Conservation (phyloP, 2,888 invertebrate species). For the Apoda limacodes region DNA sequence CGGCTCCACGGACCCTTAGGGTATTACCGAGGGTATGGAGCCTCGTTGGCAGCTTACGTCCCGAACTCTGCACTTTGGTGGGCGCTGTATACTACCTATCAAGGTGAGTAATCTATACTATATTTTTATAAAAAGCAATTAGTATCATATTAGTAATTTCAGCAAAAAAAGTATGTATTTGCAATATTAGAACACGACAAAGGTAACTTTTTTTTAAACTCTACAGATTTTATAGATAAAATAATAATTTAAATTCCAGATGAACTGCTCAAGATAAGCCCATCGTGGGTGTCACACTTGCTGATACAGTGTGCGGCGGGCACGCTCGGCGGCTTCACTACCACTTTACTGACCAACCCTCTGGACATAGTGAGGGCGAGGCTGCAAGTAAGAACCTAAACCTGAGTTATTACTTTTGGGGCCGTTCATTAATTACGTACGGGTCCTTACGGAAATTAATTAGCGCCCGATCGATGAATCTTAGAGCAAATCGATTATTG, state of each 20-base stretch:
- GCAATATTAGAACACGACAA: no score
- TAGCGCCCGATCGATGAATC: no score
- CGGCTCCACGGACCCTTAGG: constrained; percentile 84
- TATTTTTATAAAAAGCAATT: no score
- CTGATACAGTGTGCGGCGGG: constrained; percentile 92
- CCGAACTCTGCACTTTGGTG: constrained; percentile 99
- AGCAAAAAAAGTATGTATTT: no score
- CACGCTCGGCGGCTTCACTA: constrained; percentile 92
- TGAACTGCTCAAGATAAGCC: constrained; percentile 78
- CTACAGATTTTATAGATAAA: not conserved
- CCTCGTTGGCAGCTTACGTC: constrained; percentile 92
- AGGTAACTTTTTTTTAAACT: constrained; percentile 1
- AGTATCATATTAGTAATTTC: no score
- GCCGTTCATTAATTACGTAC: no score
- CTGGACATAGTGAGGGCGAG: constrained; percentile 93
- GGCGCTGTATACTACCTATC: constrained; percentile 93
- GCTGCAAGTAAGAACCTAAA: no score
- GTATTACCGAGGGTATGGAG: constrained; percentile 94
- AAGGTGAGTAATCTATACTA: no score
- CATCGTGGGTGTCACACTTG: constrained; percentile 82
- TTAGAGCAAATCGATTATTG: no score
- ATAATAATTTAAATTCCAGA: constrained; percentile 67
- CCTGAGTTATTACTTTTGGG: no score
- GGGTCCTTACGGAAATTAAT: no score
- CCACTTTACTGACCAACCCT: constrained; percentile 95